These are phyloP conservation scores for Paralichthys olivaceus DNA, from an alignment of 2,113 vertebrate species.

Conservation along the genomic window DNA sequence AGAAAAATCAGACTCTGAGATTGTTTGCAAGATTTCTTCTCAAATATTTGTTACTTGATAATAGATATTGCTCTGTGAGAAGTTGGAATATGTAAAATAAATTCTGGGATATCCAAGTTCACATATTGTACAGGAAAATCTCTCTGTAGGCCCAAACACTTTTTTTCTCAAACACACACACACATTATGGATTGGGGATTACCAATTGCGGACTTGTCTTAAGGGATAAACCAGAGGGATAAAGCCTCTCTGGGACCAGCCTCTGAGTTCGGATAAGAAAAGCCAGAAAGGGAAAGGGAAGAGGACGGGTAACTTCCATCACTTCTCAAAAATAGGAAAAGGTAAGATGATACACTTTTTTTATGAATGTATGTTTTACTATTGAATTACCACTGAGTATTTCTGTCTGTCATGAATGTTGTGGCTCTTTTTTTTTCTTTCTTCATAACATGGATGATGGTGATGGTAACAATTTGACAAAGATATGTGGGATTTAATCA, in stretches of 20 bases:
- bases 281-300: conserved; percentile 55
- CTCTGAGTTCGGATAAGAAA: conserved; percentile 29
- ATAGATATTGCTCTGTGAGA: background rate
- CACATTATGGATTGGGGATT: conserved; percentile 77
- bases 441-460: background rate
- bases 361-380: background rate
- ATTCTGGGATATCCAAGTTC: conserved; percentile 4
- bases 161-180: conserved; percentile 32
- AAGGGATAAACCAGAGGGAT: conserved; percentile 80
- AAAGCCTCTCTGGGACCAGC: conserved; percentile 71
- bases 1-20: background rate
- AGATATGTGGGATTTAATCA: background rate
- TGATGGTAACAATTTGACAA: background rate
- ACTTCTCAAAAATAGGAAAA: conserved; percentile 39
- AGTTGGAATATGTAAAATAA: conserved; percentile 6
- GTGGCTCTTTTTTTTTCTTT: background rate
- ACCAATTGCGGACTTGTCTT: conserved; percentile 73
- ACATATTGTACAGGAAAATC: conserved; percentile 2
- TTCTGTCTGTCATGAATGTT: background rate
- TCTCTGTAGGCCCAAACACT: conserved; percentile 18
- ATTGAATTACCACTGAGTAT: background rate
- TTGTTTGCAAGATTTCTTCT: background rate
- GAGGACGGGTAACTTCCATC: conserved; percentile 34
- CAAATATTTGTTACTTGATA: background rate
- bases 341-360: conserved; percentile 56